These are phyloP conservation scores for Dissostichus mawsoni DNA, from an alignment of 2,113 vertebrate species.

Conservation along the genomic window DNA sequence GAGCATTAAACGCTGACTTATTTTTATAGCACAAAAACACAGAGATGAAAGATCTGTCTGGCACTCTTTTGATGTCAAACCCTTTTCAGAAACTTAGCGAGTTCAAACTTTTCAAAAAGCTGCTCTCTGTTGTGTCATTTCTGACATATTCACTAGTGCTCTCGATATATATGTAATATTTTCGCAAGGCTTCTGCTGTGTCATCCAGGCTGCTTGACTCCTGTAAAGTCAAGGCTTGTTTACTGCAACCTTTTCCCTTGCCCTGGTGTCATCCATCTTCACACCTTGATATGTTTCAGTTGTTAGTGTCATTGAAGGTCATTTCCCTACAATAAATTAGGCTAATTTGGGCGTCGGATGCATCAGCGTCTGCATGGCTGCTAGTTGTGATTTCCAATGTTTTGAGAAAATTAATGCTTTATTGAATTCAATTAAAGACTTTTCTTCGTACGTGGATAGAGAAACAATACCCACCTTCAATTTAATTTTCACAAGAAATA, in stretches of 20 bases:
- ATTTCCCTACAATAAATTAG: constrained; percentile 36
- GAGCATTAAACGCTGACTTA: constrained; percentile 10
- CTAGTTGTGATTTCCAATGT: neutral
- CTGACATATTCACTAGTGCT: neutral
- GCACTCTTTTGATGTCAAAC: constrained; percentile 38
- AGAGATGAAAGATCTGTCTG: constrained; percentile 45
- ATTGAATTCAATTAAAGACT: neutral
- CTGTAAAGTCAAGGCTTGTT: constrained; percentile 34
- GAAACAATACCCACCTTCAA: too few species aligned
- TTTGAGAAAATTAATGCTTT: neutral
- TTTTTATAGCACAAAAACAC: constrained; percentile 38
- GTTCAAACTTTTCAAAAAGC: constrained; percentile 33
- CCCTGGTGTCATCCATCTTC: constrained; percentile 50
- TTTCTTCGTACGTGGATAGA: neutral
- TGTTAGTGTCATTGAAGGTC: constrained; percentile 44
- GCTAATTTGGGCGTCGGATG: constrained; percentile 2
- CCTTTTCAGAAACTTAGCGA: constrained; percentile 20
- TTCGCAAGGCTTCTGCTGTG: neutral
- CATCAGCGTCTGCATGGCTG: neutral
- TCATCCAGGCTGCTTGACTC: constrained; percentile 7
- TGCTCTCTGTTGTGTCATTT: constrained; percentile 11
- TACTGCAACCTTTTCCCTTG: constrained; percentile 47
- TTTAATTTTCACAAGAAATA: too few species aligned
- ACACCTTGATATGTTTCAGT: constrained; percentile 27
- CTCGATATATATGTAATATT: constrained; percentile 3